Percentiles rank a stretch among this genome's conserved stretches.
These are phyloP conservation scores for Macroramphosus scolopax DNA, from an alignment of 2,797 vertebrate genomes.

Conservation along the genomic window DNA sequence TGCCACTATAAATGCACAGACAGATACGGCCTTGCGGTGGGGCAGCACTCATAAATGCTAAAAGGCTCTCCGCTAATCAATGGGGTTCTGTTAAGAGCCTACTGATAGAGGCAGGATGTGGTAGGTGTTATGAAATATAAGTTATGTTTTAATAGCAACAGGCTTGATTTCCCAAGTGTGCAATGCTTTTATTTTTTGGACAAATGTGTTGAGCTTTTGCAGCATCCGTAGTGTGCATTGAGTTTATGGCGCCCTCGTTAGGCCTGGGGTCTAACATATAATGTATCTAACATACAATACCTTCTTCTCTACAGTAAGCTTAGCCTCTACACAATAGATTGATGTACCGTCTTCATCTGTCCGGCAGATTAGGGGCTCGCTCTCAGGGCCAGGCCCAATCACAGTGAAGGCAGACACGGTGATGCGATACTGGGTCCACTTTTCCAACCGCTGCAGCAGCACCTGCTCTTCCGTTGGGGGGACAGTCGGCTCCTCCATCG, in stretches of 20 bases:
- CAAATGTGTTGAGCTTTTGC: too few species aligned
- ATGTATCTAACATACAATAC: background rate
- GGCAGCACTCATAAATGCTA: conserved; percentile 32
- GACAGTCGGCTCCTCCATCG: conserved; percentile 83
- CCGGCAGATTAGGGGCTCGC: conserved; percentile 86
- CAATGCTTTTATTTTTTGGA: too few species aligned
- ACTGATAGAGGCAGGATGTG: conserved; percentile 18
- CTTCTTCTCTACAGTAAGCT: background rate
- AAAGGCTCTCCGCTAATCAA: conserved; percentile 37
- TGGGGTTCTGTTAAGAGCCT: conserved; percentile 31
- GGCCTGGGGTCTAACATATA: background rate
- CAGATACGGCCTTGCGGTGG: conserved; percentile 12
- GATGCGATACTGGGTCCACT: conserved; percentile 94
- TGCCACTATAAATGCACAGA: conserved; percentile 10
- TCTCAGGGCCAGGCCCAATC: conserved; percentile 91
- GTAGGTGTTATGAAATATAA: conserved; percentile 39
- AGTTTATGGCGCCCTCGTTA: background rate
- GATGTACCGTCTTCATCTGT: conserved; percentile 94
- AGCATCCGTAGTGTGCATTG: background rate
- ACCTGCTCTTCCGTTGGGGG: conserved; percentile 83
- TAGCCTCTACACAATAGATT: conserved; percentile 1
- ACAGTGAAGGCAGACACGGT: conserved; percentile 88
- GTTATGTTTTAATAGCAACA: conserved; percentile 37
- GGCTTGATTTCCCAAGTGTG: conserved; percentile 44
- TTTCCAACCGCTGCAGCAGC: conserved; percentile 89